Base-by-base conservation (phyloP, 1,140 invertebrate species). In the Formica exsecta region DNA sequence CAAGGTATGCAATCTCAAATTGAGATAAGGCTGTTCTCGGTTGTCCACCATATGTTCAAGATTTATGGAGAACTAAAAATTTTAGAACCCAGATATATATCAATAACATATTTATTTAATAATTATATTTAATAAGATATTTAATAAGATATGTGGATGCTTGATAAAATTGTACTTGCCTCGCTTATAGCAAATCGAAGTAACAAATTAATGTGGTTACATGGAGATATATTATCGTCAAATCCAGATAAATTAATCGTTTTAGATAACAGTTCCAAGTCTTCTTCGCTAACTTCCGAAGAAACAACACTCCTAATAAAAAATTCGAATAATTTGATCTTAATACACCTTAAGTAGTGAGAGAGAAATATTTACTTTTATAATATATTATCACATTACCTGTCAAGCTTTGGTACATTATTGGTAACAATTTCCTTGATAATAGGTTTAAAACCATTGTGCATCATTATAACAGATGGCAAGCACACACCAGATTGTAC, bases 171-270 rank as follows among this genome's bases (percentile, higher is more conserved):
- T 68, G 51, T 22, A 70, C 61, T 61, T 71, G 41, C 96, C 95
- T 98, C 96, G 94, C 97, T 97, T 62, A 98, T 95, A 22, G 97
- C 96, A 90, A 98, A 96, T 88, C 98, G 95, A 73, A 97, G 95
- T 62, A 98, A 95, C 25, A 97, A 95, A 83, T 96, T 96, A 65
- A 98, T 97, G 76, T 96, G 96, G 93, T 98, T 98, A 87, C 96
- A 96, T 0, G 97, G 97, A 0, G 98, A 98, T 3, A 98, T 96
- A 91, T 98, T 98, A 90, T 98, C 98, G 92, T 98, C 98, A 88
- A 98, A 97, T 9, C 98, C 97, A 22, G 97, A 97, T 38, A 98
- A 95, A 92, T 98, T 97, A 1, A 98, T 96, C 22, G 96, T 96
- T 64, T 97, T 95, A 3, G 97, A 97, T 96, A 97, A 97, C 64